Evolutionary conservation across 2,888 invertebrate genomes (phyloP), one percentile per base, ranked within the genome.

Genomic region (Argynnis bischoffii): DNA sequence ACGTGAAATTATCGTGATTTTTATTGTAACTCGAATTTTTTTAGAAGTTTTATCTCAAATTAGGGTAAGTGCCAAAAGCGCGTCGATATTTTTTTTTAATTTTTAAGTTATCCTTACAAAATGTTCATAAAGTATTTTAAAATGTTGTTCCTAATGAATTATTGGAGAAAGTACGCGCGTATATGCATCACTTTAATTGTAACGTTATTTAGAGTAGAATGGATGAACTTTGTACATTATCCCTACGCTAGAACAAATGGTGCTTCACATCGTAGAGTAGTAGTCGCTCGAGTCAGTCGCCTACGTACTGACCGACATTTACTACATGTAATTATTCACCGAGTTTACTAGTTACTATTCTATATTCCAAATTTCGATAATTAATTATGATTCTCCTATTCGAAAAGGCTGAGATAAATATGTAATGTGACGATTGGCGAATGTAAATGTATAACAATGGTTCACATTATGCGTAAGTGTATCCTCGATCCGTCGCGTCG

Each of bases 231-330:
- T 92, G 92, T 92, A 92, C 91, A 92, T 92, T 91, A 83, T 87
- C 92, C 92, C 88, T 91, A 92, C 89, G 92, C 92, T 92, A 91
- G 92, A 92, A 90, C 92, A 90, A 90, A 92, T 92, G 92, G 92
- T 92, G 92, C 92, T 92, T 92, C 90, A 89, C 88, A 83, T 86
- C 81, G 89, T 92, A 92, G 92, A 86, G 83, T 83, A 83, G 87
- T 81, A 79, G 75, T 70, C 74, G 76, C 77, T 75, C 77, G 78
- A 77, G 77, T 77, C 78, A 71, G 76, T 72, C 73, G 69, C 69
- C 71, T 72, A 69, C 60, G 72, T 69, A 68, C 76, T 74, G 80
- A 75, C 78, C 76, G 77, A 77, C 78, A 74, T 71, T 77, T 74
- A 76, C 77, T 78, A 77, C 76, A 82, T 80, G 79, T 89, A 87